Percentiles rank a stretch among this genome's conserved stretches.
Conservation (phyloP, 1,140 invertebrate species). For the Plectus sambesii region DNA sequence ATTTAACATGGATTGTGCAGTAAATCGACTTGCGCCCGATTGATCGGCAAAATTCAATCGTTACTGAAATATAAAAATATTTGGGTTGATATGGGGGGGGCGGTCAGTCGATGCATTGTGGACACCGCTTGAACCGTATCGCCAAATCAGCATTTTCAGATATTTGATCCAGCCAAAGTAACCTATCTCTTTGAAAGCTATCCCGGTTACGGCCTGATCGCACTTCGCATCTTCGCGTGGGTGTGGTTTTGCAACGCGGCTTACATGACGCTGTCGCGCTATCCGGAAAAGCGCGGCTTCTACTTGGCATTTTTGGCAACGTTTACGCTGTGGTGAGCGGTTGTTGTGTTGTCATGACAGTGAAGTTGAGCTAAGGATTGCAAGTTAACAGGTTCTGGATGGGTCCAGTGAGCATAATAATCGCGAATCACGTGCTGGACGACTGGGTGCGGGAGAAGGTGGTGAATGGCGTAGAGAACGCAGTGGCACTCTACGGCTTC, state of each 20-base stretch:
- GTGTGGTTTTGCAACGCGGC: constrained; percentile 68
- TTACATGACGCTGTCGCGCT: constrained; percentile 68
- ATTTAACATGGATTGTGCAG: no score
- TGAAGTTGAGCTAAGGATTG: constrained; percentile 11
- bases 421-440: constrained; percentile 68
- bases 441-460: constrained; percentile 81
- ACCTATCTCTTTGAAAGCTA: constrained; percentile 77
- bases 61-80: no score
- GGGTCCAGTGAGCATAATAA: constrained; percentile 63
- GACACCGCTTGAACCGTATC: background rate
- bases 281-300: constrained; percentile 61
- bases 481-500: constrained; percentile 65
- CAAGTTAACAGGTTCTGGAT: constrained; percentile 57
- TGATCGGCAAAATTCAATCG: no score
- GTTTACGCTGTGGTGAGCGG: constrained; percentile 61
- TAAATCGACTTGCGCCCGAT: no score
- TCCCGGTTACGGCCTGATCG: constrained; percentile 69
- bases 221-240: constrained; percentile 65
- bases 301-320: constrained; percentile 66
- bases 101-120: constrained; percentile 6
- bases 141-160: constrained; percentile 48
- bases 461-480: constrained; percentile 63
- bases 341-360: constrained; percentile 1
- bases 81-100: no score
- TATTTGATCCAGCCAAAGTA: constrained; percentile 75